A percentile compares a stretch with the other conserved stretches of the same genome.
phyloP scores from a whole-genome alignment of 2,113 vertebrate species.

The Phylloscopus whistleri region DNA sequence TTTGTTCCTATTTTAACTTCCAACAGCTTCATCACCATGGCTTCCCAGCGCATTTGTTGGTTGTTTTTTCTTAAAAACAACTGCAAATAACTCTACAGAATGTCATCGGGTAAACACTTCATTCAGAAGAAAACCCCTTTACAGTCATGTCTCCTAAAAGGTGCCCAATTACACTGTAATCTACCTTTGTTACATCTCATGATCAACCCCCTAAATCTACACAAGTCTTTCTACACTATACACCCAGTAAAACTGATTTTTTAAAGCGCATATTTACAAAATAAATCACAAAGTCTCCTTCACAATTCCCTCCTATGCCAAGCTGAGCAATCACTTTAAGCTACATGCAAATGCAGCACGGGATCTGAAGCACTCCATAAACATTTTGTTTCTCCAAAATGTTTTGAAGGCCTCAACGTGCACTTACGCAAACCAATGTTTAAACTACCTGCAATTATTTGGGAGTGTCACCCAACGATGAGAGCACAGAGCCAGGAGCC shows the following conservation, averaged over 20 bases:
- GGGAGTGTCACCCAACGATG: neutral
- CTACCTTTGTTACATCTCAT: neutral
- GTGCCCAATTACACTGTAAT: neutral
- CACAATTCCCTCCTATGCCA: neutral
- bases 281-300: neutral
- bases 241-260: neutral
- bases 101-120: neutral
- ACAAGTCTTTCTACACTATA: neutral
- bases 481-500: neutral
- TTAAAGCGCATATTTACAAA: neutral
- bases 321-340: neutral
- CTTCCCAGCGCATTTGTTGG: neutral
- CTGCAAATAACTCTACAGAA: neutral
- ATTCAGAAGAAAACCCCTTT: neutral
- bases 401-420: neutral
- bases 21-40: neutral
- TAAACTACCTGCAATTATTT: conserved; percentile 50
- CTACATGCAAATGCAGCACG: neutral
- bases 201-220: neutral
- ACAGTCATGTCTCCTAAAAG: neutral
- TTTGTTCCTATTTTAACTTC: conserved; percentile 27
- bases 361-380: neutral
- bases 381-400: neutral
- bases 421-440: neutral
- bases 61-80: neutral